Percentiles rank a stretch among this genome's conserved stretches.
phyloP scores from a whole-genome alignment of 2,888 invertebrate species.

The Thecophora atra region DNA sequence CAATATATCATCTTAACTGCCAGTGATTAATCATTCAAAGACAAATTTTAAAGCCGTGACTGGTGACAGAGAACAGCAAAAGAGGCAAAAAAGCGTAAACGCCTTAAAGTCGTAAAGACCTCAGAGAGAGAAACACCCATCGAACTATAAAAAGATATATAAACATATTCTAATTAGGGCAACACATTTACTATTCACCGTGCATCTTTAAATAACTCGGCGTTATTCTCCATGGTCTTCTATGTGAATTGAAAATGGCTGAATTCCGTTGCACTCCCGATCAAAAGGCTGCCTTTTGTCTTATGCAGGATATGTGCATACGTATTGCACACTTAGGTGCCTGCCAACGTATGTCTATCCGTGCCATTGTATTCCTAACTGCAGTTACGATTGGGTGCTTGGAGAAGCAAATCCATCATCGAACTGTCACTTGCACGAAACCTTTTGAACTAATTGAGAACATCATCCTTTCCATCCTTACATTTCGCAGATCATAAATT shows the following conservation, averaged over 20 bases:
- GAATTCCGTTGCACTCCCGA: no score
- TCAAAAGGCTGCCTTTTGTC: neutral
- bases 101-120: slow-evolving; percentile 25
- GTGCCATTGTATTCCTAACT: no score
- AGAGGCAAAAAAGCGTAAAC: slow-evolving; percentile 22
- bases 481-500: slow-evolving; percentile 4
- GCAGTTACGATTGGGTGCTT: neutral
- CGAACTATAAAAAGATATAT: neutral
- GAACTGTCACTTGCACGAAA: slow-evolving; percentile 25
- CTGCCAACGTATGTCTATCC: no score
- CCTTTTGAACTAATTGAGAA: slow-evolving; percentile 21
- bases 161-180: neutral
- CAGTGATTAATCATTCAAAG: slow-evolving; percentile 46
- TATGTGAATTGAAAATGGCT: no score
- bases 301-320: neutral
- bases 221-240: no score
- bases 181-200: no score
- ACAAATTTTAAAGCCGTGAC: slow-evolving; percentile 30
- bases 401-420: slow-evolving; percentile 24
- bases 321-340: neutral
- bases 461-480: slow-evolving; percentile 14
- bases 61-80: slow-evolving; percentile 13
- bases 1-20: slow-evolving; percentile 49
- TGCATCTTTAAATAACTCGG: no score
- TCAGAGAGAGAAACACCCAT: neutral